Evolutionary conservation across 2,113 vertebrate genomes (phyloP).

Genomic region (Porphyrio hochstetteri): DNA sequence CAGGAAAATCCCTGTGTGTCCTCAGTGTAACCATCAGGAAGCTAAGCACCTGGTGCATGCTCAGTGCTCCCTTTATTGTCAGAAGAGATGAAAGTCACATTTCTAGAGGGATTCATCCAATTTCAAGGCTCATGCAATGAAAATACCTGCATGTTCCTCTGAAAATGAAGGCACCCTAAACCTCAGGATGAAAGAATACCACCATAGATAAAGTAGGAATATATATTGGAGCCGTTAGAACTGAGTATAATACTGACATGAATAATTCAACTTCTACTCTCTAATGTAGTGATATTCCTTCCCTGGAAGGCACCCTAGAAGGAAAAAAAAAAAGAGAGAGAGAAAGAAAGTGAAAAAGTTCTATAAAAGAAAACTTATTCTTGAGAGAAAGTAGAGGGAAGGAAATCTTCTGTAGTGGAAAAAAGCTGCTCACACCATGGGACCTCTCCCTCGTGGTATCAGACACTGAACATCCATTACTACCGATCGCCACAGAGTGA

Average conservation of each 20-base stretch:
- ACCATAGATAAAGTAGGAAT: not conserved
- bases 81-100: not conserved
- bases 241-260: not conserved
- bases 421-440: rapidly evolving
- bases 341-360: not conserved
- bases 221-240: not conserved
- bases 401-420: not conserved
- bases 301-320: not conserved
- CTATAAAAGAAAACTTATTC: not conserved
- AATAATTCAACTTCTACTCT: not conserved
- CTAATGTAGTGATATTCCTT: too few relatives aligned
- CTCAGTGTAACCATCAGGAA: not conserved
- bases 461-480: not conserved
- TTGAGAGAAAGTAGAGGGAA: not conserved
- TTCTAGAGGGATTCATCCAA: not conserved
- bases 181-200: not conserved
- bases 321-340: too few relatives aligned
- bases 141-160: not conserved
- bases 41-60: not conserved
- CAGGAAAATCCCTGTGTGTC: not conserved
- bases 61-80: not conserved
- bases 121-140: not conserved
- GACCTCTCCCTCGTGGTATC: not conserved
- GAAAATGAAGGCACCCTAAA: not conserved
- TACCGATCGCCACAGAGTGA: rapidly evolving